Conservation (phyloP, 2,797 vertebrate genomes). For the Myotis findleyi region DNA sequence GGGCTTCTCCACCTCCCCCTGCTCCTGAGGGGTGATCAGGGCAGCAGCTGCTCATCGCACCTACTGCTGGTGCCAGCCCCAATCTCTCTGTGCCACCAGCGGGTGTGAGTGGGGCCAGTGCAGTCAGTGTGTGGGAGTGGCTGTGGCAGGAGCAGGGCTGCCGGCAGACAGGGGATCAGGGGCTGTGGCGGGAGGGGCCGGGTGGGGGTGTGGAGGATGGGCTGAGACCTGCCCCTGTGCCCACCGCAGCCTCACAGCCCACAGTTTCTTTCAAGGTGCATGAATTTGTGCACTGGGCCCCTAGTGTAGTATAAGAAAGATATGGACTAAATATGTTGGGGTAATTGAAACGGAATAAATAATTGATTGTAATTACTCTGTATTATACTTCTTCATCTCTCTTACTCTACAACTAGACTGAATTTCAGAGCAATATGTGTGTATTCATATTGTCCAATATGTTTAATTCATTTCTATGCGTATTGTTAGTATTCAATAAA, state of each 20-base stretch:
- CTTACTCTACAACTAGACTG: not conserved
- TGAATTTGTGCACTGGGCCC: too few species aligned
- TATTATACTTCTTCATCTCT: not conserved
- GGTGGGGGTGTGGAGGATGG: rapidly evolving
- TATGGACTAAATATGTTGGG: not conserved
- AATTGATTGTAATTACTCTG: not conserved
- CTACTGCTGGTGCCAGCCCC: too few species aligned
- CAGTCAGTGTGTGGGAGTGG: too few species aligned
- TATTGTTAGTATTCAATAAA: not conserved
- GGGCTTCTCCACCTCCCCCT: too few species aligned
- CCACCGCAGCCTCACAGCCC: too few species aligned
- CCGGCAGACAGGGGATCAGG: too few species aligned
- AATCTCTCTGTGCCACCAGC: too few species aligned
- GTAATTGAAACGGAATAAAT: not conserved
- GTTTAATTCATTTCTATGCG: not conserved
- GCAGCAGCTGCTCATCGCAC: too few species aligned
- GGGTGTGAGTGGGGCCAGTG: rapidly evolving
- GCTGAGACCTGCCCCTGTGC: too few species aligned
- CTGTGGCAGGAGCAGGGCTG: rapidly evolving
- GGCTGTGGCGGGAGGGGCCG: rapidly evolving
- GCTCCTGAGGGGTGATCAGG: too few species aligned
- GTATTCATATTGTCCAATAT: not conserved
- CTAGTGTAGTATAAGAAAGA: not conserved
- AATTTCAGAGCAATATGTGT: not conserved
- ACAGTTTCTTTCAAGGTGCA: too few species aligned